Percentiles rank a stretch among this genome's conserved stretches.
phyloP scores from a whole-genome alignment of 2,797 vertebrate species.

The Danio albolineatus region DNA sequence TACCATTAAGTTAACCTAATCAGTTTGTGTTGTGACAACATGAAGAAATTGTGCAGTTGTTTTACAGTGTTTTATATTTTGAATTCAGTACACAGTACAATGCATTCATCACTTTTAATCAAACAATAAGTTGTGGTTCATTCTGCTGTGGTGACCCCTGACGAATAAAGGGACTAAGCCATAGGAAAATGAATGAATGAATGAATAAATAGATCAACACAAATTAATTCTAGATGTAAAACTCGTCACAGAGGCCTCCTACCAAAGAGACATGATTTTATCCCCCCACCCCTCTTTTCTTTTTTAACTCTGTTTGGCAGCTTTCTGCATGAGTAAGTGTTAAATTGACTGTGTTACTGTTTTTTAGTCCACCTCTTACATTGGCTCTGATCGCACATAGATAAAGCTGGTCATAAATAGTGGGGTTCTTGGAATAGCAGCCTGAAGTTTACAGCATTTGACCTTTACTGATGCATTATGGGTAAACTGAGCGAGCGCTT shows the following conservation, averaged over 20 bases:
- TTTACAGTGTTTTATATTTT: no score
- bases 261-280: neutral
- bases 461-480: constrained; percentile 43
- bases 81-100: no score
- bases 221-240: no score
- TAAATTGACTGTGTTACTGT: constrained; percentile 50
- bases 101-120: no score
- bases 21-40: no score
- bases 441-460: constrained; percentile 29
- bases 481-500: constrained; percentile 27
- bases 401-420: constrained; percentile 15
- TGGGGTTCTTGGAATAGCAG: constrained; percentile 24
- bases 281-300: neutral
- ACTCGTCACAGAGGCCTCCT: neutral
- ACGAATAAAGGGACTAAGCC: no score
- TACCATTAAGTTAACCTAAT: no score
- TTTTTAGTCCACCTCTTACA: constrained; percentile 25
- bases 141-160: no score
- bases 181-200: no score
- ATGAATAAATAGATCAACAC: no score
- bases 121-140: no score
- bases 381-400: constrained; percentile 6
- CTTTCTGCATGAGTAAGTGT: constrained; percentile 44
- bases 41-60: no score
- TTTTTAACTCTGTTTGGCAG: constrained; percentile 26